Evolutionary conservation across 2,113 vertebrate genomes (phyloP).

Genomic region (Hydropotes inermis): DNA sequence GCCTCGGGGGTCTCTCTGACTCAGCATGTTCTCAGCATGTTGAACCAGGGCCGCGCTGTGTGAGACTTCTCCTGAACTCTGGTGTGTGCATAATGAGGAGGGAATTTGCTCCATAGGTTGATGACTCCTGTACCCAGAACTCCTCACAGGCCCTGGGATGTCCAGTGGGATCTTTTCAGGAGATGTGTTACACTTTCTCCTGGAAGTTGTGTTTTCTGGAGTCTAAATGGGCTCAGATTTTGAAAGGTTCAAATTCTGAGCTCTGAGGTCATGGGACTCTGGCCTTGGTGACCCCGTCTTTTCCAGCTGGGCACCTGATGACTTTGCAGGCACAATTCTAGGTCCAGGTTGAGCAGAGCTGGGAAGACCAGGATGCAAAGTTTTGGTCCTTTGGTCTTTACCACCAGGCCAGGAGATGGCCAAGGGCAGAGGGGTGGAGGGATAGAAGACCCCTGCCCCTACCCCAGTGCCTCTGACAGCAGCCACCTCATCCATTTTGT

Average conservation of each 20-base stretch:
- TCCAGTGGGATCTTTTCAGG: slow-evolving; percentile 1
- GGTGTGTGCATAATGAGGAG: neutral
- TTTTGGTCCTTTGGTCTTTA: neutral
- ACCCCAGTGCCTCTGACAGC: neutral
- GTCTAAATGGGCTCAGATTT: neutral
- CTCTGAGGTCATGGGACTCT: neutral
- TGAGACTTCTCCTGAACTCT: neutral
- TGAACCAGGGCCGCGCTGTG: neutral
- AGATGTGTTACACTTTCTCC: neutral
- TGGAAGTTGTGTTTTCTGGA: neutral
- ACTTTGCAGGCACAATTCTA: neutral
- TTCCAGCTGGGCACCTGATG: neutral
- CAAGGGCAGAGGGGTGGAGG: neutral
- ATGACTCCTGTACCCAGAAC: slow-evolving; percentile 24
- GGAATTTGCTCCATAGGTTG: slow-evolving; percentile 51
- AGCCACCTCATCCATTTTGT: no score
- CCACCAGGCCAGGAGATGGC: neutral
- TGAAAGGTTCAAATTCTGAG: neutral
- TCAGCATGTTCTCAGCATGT: slow-evolving; percentile 4
- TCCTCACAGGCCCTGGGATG: slow-evolving; percentile 3
- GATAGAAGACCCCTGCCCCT: neutral
- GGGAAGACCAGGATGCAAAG: no score
- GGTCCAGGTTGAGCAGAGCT: neutral
- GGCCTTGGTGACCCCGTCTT: neutral
- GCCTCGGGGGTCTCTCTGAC: slow-evolving; percentile 39